These are phyloP conservation scores for Anorthoa munda DNA, from an alignment of 2,888 invertebrate species.

Conservation along the genomic window DNA sequence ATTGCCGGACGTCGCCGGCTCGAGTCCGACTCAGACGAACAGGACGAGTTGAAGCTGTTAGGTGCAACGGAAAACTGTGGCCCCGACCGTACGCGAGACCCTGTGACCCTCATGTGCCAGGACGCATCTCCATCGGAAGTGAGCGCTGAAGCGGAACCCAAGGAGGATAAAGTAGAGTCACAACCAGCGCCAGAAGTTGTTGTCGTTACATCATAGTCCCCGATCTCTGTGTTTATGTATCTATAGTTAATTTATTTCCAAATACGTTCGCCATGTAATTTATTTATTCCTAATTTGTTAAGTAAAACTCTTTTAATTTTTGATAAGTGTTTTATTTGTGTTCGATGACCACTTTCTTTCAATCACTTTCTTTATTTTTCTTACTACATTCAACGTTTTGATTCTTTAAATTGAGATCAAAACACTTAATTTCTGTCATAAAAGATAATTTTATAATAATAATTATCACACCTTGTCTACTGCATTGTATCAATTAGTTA, in stretches of 20 bases:
- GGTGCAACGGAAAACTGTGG: conserved; percentile 94
- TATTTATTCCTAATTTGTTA: conserved; percentile 69
- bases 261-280: conserved; percentile 67
- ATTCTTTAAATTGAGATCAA: background rate
- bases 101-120: conserved; percentile 92
- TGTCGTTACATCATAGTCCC: conserved; percentile 76
- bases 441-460: background rate
- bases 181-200: conserved; percentile 76
- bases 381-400: background rate
- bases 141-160: conserved; percentile 27
- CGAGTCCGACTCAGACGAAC: conserved; percentile 74
- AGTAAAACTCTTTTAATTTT: conserved; percentile 60
- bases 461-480: background rate
- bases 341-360: background rate
- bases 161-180: conserved; percentile 46
- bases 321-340: conserved; percentile 34
- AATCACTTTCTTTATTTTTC: background rate
- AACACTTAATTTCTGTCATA: background rate
- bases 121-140: conserved; percentile 45
- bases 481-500: background rate
- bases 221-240: conserved; percentile 71
- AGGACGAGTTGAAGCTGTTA: conserved; percentile 90
- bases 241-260: conserved; percentile 75
- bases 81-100: conserved; percentile 93
- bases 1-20: conserved; percentile 80